Evolutionary conservation across 1,140 invertebrate genomes (phyloP), one percentile per base, ranked within the genome.

Genomic region (Tribolium madens): DNA sequence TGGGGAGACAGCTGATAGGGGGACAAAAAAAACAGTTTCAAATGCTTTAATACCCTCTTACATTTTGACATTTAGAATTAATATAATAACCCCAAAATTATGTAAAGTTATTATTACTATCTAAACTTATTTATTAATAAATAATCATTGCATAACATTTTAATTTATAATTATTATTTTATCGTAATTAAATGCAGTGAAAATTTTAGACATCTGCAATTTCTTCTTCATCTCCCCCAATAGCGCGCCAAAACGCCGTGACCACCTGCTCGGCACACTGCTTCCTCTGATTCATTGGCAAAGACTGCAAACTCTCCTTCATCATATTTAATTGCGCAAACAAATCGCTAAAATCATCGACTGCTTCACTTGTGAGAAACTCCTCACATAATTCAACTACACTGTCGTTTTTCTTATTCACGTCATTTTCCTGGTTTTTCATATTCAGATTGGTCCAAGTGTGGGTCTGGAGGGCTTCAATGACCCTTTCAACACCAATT

Each of bases 191-290:
- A 18, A n/a, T 21, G 4, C 9, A 17, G 14, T 60, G 31, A 13
- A 36, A 53, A 15, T 17, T 9, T 79, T 81, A 83, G 36, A 80
- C 71, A 79, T 87, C 87, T 42, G 88, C 86, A 60, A 93, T 87
- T 87, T 95, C 93, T 77, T 93, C 90, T 50, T 92, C 90, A 86
- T 93, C 91, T 46, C 93, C 93, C 31, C 92, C 93, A 79, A 95
- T 92, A 0, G 93, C 92, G 83, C 90, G 90, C 93, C 93, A 95
- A 85, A 95, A 95, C 17, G 92, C 91, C 74, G 92, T 89, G 0
- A 94, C 93, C 81, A 94, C 89, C 87, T 94, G 89, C 85, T 95
- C 93, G 12, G 93, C 93, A 85, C 91, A 93, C 73, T 88, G 87
- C 84, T 91, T 91, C 75, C 93, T 89, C 83, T 94, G 88, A 50